Evolutionary conservation across 2,797 vertebrate species (phyloP), one percentile per base, ranked within the genome.

Genomic region (Pangasius sanitwongsei): DNA sequence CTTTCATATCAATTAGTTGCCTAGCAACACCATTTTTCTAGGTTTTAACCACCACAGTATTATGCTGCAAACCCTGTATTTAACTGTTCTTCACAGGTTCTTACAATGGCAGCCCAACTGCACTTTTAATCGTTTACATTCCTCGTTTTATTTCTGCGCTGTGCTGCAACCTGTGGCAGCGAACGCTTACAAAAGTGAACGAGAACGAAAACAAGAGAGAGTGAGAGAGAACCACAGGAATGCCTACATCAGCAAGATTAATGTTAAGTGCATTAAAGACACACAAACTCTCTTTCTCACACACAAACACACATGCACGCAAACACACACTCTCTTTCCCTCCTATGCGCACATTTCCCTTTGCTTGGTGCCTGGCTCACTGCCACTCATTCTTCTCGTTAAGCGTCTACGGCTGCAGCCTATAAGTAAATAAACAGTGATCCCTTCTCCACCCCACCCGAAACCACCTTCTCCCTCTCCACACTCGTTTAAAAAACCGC

Each of bases 291-390:
- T 65, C 75, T 87, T 85, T 88, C 65, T 87, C 89, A 80, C 85
- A 84, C 87, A 87, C 92, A 78, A 89, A 90, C 85, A 87, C 34
- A 92, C 88, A 86, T 86, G 92, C 90, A 91, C 89, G 86, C 92
- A 87, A 28, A 86, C 86, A 88, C 86, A 87, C 74, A 85, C 75
- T 18, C 89, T 80, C 82, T 78, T 59, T 90, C n/a, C 57, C 72
- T 88, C 63, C 63, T 86, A 95, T 95, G 96, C 94, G 94, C 95
- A 95, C 94, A 91, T 94, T 94, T 94, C 92, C 94, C 93, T 94
- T 92, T 89, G 92, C 94, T 93, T 93, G 91, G 90, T 93, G 93
- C 92, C 94, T 96, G 95, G 95, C 96, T 92, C 93, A 75, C 91
- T 95, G 95, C 95, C 95, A 96, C 94, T 95, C 92, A 94, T 93